Conservation (phyloP, 2,797 vertebrate species). For the Sandelia bainsii region DNA sequence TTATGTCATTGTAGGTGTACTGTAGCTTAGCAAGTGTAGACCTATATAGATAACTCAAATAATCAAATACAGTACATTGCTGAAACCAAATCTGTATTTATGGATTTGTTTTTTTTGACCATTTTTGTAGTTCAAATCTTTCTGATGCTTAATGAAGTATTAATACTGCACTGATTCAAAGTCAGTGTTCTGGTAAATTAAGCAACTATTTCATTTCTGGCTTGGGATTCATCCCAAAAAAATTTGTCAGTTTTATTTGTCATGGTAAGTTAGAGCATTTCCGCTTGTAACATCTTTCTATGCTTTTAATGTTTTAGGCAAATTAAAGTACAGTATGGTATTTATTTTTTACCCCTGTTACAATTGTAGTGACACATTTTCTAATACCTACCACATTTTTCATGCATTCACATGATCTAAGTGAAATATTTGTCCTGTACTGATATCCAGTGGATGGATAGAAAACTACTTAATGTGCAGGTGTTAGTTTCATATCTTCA, state of each 20-base stretch:
- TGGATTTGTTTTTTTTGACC: slow-evolving; percentile 26
- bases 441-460: slow-evolving; percentile 47
- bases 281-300: background rate
- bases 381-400: background rate
- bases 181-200: slow-evolving; percentile 16
- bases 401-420: background rate
- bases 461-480: slow-evolving; percentile 23
- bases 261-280: slow-evolving; percentile 6
- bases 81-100: slow-evolving; percentile 64
- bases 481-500: background rate
- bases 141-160: slow-evolving; percentile 71
- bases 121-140: slow-evolving; percentile 53
- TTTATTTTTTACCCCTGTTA: slow-evolving; percentile 30
- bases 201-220: background rate
- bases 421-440: slow-evolving; percentile 10
- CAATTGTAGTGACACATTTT: slow-evolving; percentile 23
- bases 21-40: slow-evolving; percentile 20
- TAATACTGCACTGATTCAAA: slow-evolving; percentile 63
- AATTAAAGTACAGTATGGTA: slow-evolving; percentile 17
- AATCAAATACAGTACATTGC: slow-evolving; percentile 24
- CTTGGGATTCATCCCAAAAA: background rate
- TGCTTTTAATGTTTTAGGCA: slow-evolving; percentile 9
- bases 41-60: slow-evolving; percentile 20
- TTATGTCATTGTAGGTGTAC: slow-evolving; percentile 15
- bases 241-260: background rate